These are phyloP conservation scores for Lindbergichthys nudifrons DNA, from an alignment of 2,797 vertebrate genomes.

Conservation along the genomic window DNA sequence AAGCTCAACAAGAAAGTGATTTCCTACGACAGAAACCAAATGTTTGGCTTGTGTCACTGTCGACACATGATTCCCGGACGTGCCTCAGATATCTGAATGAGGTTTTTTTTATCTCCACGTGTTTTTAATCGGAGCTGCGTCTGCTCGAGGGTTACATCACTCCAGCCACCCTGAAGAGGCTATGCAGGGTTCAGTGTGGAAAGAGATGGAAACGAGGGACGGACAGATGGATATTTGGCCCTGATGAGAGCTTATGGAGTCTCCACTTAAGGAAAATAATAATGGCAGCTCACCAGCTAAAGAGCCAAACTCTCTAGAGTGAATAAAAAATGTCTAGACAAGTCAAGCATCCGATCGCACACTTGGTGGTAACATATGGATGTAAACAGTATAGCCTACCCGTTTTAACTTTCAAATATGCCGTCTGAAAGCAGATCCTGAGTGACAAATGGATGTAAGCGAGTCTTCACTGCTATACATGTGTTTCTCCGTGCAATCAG, in stretches of 20 bases:
- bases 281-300: conserved; percentile 30
- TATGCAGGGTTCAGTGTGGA: conserved; percentile 38
- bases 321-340: conserved; percentile 34
- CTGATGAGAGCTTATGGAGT: conserved; percentile 32
- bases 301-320: background rate
- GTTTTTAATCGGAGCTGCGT: conserved; percentile 54
- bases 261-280: conserved; percentile 57
- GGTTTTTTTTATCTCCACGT: conserved; percentile 62
- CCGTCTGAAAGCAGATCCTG: conserved; percentile 32
- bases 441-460: conserved; percentile 19
- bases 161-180: conserved; percentile 44
- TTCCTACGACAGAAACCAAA: conserved; percentile 48
- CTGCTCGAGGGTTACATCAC: conserved; percentile 46
- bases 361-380: conserved; percentile 27
- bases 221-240: conserved; percentile 56
- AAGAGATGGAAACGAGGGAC: conserved; percentile 34
- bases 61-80: conserved; percentile 43
- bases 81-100: conserved; percentile 64
- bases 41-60: conserved; percentile 34
- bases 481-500: conserved; percentile 36
- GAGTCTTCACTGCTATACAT: conserved; percentile 13
- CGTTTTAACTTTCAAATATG: conserved; percentile 12
- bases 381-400: conserved; percentile 2
- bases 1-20: conserved; percentile 55
- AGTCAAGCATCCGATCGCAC: conserved; percentile 4